Conservation (phyloP, 2,888 invertebrate genomes). For the Sarcophaga carnaria region DNA sequence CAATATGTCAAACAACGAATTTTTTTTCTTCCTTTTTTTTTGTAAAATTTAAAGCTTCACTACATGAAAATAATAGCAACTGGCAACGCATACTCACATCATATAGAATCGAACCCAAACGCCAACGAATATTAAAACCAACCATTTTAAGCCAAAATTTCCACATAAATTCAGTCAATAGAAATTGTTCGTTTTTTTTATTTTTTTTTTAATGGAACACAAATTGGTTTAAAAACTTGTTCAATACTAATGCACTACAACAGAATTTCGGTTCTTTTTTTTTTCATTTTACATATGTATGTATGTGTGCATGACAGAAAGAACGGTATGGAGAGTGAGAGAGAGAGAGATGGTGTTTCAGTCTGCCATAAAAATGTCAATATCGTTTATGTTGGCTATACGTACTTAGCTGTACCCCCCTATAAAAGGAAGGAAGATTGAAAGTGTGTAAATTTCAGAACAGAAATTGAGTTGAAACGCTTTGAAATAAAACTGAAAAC, state of each 20-base stretch:
- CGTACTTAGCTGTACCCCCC: neutral
- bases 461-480: slow-evolving; percentile 24
- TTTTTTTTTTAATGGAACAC: too few relatives aligned
- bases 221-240: neutral
- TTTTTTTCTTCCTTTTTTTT: too few relatives aligned
- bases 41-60: too few relatives aligned
- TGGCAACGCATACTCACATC: neutral
- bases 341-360: slow-evolving; percentile 8
- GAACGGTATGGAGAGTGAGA: neutral
- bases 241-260: neutral
- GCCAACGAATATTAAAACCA: neutral
- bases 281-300: too few relatives aligned
- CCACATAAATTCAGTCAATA: neutral
- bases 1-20: too few relatives aligned
- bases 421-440: neutral
- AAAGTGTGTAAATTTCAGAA: slow-evolving; percentile 9
- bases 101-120: neutral
- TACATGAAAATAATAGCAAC: neutral
- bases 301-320: too few relatives aligned
- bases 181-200: too few relatives aligned
- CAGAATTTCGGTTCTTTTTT: neutral
- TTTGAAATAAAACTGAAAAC: slow-evolving; percentile 27
- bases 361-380: slow-evolving; percentile 55
- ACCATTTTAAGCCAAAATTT: neutral
- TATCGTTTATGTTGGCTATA: slow-evolving; percentile 25